These are phyloP conservation scores for Drosophila sp. DNA, from an alignment of 1,140 invertebrate species.

Conservation along the genomic window DNA sequence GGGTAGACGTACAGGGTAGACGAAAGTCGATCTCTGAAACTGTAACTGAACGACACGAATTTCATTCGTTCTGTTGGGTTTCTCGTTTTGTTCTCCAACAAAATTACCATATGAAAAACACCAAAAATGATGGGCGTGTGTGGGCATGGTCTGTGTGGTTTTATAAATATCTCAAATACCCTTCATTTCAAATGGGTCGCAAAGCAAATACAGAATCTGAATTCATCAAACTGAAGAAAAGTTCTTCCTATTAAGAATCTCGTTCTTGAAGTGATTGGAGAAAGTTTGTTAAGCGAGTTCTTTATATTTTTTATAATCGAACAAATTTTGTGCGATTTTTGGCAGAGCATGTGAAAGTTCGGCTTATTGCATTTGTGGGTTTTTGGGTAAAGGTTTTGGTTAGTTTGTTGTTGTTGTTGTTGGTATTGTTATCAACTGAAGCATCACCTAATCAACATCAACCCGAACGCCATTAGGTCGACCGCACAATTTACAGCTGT, in stretches of 20 bases:
- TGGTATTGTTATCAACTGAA: constrained; percentile 75
- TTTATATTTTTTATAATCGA: no score
- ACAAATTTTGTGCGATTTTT: neutral
- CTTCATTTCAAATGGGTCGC: neutral
- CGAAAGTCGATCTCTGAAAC: neutral
- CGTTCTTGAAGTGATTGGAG: no score
- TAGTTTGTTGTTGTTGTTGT: constrained; percentile 13
- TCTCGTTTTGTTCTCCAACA: constrained; percentile 20
- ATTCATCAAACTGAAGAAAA: no score
- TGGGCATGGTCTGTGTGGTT: constrained; percentile 30
- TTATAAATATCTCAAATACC: neutral
- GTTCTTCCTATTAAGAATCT: no score
- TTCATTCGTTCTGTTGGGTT: neutral
- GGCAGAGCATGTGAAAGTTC: neutral
- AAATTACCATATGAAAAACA: constrained; percentile 76
- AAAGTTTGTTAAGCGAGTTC: no score
- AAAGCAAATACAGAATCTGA: no score
- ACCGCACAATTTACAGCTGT: constrained; percentile 76
- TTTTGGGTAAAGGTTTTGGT: constrained; percentile 10
- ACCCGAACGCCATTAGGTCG: constrained; percentile 65
- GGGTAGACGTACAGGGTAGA: neutral
- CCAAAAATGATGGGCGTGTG: constrained; percentile 26
- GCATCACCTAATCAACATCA: constrained; percentile 77
- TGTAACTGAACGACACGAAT: neutral
- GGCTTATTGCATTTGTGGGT: constrained; percentile 3